Evolutionary conservation across 2,888 invertebrate species (phyloP).

Genomic region (Cordylochernes scorpioides): DNA sequence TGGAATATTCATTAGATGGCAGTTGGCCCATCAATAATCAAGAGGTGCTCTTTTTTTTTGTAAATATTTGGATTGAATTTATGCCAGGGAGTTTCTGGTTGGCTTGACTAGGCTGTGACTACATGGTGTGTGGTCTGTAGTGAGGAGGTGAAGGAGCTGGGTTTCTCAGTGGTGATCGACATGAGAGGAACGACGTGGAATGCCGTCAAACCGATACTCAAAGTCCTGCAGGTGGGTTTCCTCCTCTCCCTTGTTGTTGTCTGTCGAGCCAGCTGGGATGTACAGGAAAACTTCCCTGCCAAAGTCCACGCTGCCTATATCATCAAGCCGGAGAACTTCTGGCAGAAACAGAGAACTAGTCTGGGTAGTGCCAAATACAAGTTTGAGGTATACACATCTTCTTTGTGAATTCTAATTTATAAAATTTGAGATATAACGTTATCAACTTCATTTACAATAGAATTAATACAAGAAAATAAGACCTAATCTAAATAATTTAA

Average conservation of each 20-base stretch:
- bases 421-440: no score
- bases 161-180: constrained; percentile 86
- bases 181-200: constrained; percentile 83
- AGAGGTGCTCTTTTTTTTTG: no score
- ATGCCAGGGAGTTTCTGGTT: no score
- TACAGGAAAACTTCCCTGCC: constrained; percentile 66
- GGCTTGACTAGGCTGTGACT: no score
- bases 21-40: not conserved
- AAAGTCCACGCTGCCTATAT: constrained; percentile 78
- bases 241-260: not conserved
- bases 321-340: constrained; percentile 96
- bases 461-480: no score
- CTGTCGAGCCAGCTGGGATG: not conserved
- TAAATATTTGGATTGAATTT: no score
- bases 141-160: constrained; percentile 55
- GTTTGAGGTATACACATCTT: constrained; percentile 95
- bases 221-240: constrained; percentile 33
- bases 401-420: no score
- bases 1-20: no score
- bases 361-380: constrained; percentile 93
- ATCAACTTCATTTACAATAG: no score
- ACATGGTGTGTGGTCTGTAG: constrained; percentile 31
- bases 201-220: constrained; percentile 85
- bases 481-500: no score
- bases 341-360: constrained; percentile 95